Evolutionary conservation across 2,888 invertebrate genomes (phyloP), one percentile per base, ranked within the genome.

Genomic region (Melitaea athalia): DNA sequence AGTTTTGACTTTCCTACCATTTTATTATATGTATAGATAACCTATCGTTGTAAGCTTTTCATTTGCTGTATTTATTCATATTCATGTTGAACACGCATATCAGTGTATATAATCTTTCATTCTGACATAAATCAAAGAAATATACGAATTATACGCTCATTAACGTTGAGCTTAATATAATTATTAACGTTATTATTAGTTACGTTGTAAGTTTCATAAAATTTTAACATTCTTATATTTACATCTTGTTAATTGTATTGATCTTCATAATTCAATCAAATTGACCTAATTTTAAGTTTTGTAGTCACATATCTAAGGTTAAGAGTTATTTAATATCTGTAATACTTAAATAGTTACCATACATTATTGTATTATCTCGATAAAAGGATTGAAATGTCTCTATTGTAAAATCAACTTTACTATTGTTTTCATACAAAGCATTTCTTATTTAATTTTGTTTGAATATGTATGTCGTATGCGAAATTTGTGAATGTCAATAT

Each of bases 31-130:
- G n/a, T n/a, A n/a, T n/a, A n/a, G n/a, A 49, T 24, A 33, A 55
- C 53, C 33, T 55, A 33, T 55, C 53, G 53, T 31, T 55, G 53
- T n/a, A 55, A 55, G n/a, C n/a, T 55, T 33, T 55, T 14, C 10
- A 55, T 49, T n/a, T 49, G n/a, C 14, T n/a, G 6, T 45, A 45
- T 49, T 49, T 49, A n/a, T 49, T 49, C 47, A 49, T 49, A 49
- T 49, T 49, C n/a, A 14, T 49, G n/a, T n/a, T 14, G n/a, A 49
- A 49, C 14, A 12, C 5, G 47, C n/a, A 49, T 49, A n/a, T 49
- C 3, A n/a, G 1, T 49, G n/a, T n/a, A 38, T 38, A 5, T 38
- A 38, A 38, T 38, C 38, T 38, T 2, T 7, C 8, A 38, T 38
- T 38, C 38, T 8, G 8, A 38, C 38, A 38, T 38, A 38, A 38